A percentile compares a stretch with the other conserved stretches of the same genome.
Evolutionary conservation across 2,797 vertebrate genomes (phyloP).

Genomic region (Danio albolineatus): DNA sequence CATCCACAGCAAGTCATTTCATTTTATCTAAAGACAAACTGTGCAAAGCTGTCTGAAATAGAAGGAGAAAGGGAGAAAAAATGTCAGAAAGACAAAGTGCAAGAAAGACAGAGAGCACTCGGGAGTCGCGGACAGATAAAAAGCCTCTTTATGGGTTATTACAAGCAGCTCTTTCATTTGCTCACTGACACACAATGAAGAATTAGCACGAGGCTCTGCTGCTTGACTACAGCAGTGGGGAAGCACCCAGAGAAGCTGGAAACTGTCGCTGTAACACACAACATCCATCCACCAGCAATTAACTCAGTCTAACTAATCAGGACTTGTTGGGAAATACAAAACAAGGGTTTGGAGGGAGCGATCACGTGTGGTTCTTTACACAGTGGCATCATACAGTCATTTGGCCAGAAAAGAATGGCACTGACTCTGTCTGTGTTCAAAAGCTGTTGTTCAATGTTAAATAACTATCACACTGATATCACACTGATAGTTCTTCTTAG

Average conservation of each 20-base stretch:
- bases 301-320: conserved; percentile 51
- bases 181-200: conserved; percentile 62
- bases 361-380: conserved; percentile 35
- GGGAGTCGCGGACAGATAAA: conserved; percentile 37
- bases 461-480: not conserved
- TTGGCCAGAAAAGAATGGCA: conserved; percentile 24
- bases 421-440: conserved; percentile 26
- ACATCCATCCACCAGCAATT: conserved; percentile 56
- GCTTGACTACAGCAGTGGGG: conserved; percentile 54
- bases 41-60: conserved; percentile 44
- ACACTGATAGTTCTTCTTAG: not conserved
- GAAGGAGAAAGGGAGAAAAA: conserved; percentile 5
- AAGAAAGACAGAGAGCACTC: conserved; percentile 42
- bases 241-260: conserved; percentile 58
- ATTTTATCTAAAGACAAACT: conserved; percentile 61
- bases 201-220: conserved; percentile 60
- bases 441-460: conserved; percentile 2
- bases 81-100: not conserved
- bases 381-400: conserved; percentile 19
- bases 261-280: conserved; percentile 43
- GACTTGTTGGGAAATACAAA: conserved; percentile 55
- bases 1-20: conserved; percentile 38
- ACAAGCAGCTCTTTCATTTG: conserved; percentile 60
- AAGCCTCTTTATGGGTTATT: conserved; percentile 58
- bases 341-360: conserved; percentile 42